A percentile compares a stretch with the other conserved stretches of the same genome.
Conservation (phyloP, 2,888 invertebrate species). For the Odontocolon sp. region DNA sequence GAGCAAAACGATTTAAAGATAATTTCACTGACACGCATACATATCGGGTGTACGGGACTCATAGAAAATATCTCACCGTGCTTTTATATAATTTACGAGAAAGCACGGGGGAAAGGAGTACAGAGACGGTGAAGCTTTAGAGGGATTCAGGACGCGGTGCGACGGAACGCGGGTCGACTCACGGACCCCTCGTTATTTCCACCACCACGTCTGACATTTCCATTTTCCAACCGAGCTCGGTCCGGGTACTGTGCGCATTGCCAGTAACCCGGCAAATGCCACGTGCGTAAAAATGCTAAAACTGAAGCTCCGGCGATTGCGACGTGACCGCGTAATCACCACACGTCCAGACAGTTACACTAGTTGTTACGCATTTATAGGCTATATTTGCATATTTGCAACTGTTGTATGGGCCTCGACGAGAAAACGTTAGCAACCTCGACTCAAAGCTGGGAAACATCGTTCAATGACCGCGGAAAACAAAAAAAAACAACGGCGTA, state of each 20-base stretch:
- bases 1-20: too few species aligned
- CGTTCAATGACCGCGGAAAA: too few species aligned
- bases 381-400: conserved; percentile 54
- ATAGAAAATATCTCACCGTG: background rate
- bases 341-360: conserved; percentile 60
- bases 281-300: conserved; percentile 62
- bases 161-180: conserved; percentile 40
- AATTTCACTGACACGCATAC: too few species aligned
- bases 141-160: conserved; percentile 29
- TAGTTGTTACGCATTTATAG: conserved; percentile 53
- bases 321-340: conserved; percentile 63
- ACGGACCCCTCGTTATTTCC: conserved; percentile 66
- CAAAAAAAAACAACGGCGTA: too few species aligned
- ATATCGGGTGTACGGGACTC: too few species aligned
- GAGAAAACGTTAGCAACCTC: conserved; percentile 29
- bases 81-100: conserved; percentile 16
- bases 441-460: too few species aligned
- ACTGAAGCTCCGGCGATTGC: conserved; percentile 53
- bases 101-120: background rate
- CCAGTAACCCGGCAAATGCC: conserved; percentile 55
- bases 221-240: conserved; percentile 63
- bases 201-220: conserved; percentile 68
- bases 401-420: background rate
- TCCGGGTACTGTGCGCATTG: conserved; percentile 30
- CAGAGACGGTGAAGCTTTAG: background rate